These are phyloP conservation scores for Lepidocolaptes lacrymiger DNA, from an alignment of 2,797 vertebrate species.

Conservation along the genomic window DNA sequence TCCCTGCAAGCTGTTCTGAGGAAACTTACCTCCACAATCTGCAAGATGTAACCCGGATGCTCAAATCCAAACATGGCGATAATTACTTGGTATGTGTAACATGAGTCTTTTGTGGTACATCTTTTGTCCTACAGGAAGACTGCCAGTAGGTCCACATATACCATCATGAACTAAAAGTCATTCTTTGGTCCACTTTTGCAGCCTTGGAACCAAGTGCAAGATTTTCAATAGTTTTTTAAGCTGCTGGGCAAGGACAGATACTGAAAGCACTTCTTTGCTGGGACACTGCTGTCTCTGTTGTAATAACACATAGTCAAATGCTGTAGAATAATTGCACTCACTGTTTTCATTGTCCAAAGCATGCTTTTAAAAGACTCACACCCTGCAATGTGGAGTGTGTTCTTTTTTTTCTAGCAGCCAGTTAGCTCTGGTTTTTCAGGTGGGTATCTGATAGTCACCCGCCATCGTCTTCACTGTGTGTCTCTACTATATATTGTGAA, in stretches of 20 bases:
- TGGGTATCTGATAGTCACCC: background rate
- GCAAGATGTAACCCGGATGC: constrained; percentile 93
- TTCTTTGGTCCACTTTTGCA: background rate
- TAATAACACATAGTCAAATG: background rate
- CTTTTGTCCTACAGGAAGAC: background rate
- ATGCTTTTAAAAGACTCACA: background rate
- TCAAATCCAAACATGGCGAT: constrained; percentile 94
- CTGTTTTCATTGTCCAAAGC: background rate
- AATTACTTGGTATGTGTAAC: constrained; percentile 90
- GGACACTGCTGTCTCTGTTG: background rate
- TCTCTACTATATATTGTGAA: background rate
- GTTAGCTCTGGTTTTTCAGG: background rate
- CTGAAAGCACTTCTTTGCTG: background rate
- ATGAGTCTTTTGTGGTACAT: background rate
- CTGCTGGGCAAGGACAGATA: background rate
- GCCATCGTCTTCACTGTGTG: background rate
- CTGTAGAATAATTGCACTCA: background rate
- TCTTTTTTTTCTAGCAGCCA: background rate
- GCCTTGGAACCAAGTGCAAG: background rate
- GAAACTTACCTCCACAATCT: constrained; percentile 90
- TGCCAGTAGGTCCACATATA: background rate
- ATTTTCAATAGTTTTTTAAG: background rate
- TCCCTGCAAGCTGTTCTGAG: constrained; percentile 87
- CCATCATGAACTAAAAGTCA: background rate
- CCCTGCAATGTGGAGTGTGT: background rate